A percentile compares a stretch with the other conserved stretches of the same genome.
These are phyloP conservation scores for Chaitophorus viminalis DNA, from an alignment of 2,888 invertebrate genomes.

Conservation along the genomic window DNA sequence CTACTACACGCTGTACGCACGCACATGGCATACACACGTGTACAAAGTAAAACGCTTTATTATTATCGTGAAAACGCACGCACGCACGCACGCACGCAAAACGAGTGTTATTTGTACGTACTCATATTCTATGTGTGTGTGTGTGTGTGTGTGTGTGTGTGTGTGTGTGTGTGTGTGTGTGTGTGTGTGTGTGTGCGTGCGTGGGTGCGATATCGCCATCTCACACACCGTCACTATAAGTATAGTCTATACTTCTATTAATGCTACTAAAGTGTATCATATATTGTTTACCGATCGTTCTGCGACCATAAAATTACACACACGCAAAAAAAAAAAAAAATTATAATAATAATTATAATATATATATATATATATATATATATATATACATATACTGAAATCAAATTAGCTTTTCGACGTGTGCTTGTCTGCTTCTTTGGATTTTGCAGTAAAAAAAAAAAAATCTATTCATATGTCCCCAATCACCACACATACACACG, in stretches of 20 bases:
- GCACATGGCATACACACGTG: not conserved
- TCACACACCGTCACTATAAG: not conserved
- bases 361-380: not conserved
- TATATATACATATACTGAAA: constrained; percentile 36
- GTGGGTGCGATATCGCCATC: not conserved
- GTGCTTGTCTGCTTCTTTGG: constrained; percentile 55
- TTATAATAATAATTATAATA: not conserved
- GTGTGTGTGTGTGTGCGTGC: not conserved
- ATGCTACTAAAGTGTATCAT: too few relatives aligned
- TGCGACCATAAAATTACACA: constrained; percentile 30
- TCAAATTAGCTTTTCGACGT: constrained; percentile 49
- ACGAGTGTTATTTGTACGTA: not conserved
- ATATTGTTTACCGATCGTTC: not conserved
- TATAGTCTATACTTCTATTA: too few relatives aligned
- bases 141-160: not conserved
- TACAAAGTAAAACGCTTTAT: not conserved
- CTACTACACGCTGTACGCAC: not conserved
- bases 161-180: not conserved
- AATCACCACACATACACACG: constrained; percentile 22
- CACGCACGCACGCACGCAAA: not conserved
- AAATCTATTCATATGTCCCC: constrained; percentile 16
- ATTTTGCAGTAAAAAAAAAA: constrained; percentile 20
- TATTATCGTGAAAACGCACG: not conserved
- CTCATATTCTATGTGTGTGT: not conserved
- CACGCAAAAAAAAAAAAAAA: constrained; percentile 32